Evolutionary conservation across 2,797 vertebrate genomes (phyloP).

Genomic region (Fringilla coelebs): DNA sequence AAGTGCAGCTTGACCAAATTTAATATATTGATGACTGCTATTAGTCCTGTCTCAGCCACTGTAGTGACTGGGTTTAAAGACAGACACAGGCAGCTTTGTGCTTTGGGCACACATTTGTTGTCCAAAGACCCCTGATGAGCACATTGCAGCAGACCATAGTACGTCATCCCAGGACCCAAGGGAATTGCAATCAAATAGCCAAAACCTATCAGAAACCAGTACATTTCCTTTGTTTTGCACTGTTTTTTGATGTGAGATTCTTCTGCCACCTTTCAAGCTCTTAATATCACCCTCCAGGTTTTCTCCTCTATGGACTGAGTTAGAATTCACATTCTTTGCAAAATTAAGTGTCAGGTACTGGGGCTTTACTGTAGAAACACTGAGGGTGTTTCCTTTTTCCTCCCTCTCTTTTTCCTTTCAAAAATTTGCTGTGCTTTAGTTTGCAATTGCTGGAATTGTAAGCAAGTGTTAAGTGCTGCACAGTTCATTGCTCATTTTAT

Average conservation of each 20-base stretch:
- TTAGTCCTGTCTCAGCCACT: background rate
- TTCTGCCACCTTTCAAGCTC: background rate
- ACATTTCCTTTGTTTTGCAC: background rate
- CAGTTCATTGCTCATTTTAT: slow-evolving; percentile 48
- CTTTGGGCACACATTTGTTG: background rate
- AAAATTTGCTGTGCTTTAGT: background rate
- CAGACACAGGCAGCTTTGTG: background rate
- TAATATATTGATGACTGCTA: background rate
- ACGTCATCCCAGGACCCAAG: rapidly evolving
- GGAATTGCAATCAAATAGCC: background rate
- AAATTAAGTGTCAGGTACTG: background rate
- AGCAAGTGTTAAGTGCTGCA: slow-evolving; percentile 33
- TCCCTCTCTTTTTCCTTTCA: background rate
- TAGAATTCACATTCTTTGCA: background rate
- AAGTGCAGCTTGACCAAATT: background rate
- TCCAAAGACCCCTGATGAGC: background rate
- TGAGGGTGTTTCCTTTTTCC: background rate
- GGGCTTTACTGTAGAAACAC: background rate
- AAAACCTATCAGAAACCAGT: background rate
- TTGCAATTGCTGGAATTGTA: slow-evolving; percentile 6
- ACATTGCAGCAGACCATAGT: background rate
- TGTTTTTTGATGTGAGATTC: background rate
- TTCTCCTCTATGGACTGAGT: background rate
- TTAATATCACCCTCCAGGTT: background rate
- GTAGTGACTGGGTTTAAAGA: background rate